These are phyloP conservation scores for Pantelozetes paolii DNA, from an alignment of 2,888 invertebrate genomes.

Conservation along the genomic window DNA sequence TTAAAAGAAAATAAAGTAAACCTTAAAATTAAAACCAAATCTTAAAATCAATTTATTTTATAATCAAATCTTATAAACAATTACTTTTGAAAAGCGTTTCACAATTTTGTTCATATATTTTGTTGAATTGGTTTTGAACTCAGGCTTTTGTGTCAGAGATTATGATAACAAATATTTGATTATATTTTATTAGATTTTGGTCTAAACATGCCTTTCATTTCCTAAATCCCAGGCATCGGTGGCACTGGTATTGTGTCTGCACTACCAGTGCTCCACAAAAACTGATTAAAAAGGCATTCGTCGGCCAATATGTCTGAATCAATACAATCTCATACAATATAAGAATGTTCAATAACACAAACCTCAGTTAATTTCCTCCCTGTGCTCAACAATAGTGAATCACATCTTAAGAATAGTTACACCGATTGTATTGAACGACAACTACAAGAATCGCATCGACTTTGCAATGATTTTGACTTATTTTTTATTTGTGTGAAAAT, in stretches of 20 bases:
- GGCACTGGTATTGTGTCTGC: neutral
- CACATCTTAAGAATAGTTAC: conserved; percentile 14
- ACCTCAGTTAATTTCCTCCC: conserved; percentile 35
- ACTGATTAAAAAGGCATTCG: conserved; percentile 29
- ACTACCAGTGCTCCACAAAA: neutral
- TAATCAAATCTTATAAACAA: too few relatives aligned
- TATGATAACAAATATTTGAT: conserved; percentile 22
- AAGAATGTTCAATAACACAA: conserved; percentile 31
- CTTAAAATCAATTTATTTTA: neutral
- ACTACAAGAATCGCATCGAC: neutral
- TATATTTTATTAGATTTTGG: conserved; percentile 24
- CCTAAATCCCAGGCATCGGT: neutral
- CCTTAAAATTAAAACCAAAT: neutral
- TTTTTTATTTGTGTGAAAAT: neutral
- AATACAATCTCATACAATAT: conserved; percentile 22
- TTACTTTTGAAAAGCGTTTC: too few relatives aligned
- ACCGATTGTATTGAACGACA: neutral
- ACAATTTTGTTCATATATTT: conserved; percentile 4
- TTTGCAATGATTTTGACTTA: neutral
- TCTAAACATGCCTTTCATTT: conserved; percentile 29
- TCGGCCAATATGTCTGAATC: conserved; percentile 26
- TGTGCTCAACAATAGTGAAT: conserved; percentile 23
- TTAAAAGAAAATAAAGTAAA: neutral
- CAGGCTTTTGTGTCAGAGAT: neutral
- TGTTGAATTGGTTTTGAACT: conserved; percentile 10